Evolutionary conservation across 2,797 vertebrate genomes (phyloP).

Genomic region (Squalus acanthias): DNA sequence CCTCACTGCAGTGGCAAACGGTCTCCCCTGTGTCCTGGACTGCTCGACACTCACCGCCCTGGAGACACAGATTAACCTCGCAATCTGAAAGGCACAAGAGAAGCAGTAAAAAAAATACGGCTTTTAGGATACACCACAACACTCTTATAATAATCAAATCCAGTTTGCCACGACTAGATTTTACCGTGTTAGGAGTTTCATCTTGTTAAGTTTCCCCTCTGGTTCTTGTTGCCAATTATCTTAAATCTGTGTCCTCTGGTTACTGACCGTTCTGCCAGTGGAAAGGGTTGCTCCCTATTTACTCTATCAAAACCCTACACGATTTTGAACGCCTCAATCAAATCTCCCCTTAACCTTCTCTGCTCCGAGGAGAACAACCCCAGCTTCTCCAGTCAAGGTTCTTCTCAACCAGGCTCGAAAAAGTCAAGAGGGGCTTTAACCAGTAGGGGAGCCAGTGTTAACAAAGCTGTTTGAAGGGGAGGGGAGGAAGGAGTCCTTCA

Average conservation of each 20-base stretch:
- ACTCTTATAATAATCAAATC: neutral
- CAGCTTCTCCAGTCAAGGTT: no score
- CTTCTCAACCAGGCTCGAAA: neutral
- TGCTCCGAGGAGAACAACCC: no score
- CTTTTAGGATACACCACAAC: neutral
- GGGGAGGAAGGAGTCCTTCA: neutral
- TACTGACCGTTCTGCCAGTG: no score
- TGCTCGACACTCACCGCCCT: conserved; percentile 73
- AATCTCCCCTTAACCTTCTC: no score
- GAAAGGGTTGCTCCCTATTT: no score
- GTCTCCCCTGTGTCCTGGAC: conserved; percentile 57
- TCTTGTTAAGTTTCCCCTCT: neutral
- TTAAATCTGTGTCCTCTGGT: no score
- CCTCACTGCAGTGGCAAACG: conserved; percentile 68
- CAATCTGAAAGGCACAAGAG: conserved; percentile 60
- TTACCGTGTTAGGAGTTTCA: neutral
- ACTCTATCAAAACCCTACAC: no score
- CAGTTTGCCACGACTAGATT: neutral
- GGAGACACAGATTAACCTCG: conserved; percentile 67
- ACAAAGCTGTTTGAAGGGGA: neutral
- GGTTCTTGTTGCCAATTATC: no score
- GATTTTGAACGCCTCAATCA: no score
- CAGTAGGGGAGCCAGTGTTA: neutral
- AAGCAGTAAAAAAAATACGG: neutral
- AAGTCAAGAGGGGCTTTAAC: neutral